Conservation (phyloP, 2,113 vertebrate species). For the Oceanites oceanicus region DNA sequence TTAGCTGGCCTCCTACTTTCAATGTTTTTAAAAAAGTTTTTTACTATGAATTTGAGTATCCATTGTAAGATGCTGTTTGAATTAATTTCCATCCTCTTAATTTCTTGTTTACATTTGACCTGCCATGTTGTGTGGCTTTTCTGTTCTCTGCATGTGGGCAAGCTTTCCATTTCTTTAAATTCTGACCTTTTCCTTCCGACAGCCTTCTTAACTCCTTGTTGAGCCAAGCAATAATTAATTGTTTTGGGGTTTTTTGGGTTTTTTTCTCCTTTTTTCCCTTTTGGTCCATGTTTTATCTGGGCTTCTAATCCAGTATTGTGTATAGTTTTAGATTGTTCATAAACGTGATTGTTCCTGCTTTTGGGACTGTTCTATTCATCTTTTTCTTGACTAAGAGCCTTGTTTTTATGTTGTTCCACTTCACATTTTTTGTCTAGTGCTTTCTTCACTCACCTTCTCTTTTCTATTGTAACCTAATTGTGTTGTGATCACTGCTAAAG, state of each 20-base stretch:
- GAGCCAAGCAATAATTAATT: not conserved
- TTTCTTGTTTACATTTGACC: not conserved
- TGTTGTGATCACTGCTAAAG: not conserved
- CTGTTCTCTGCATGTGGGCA: not conserved
- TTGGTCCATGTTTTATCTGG: not conserved
- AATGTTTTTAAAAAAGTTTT: not conserved
- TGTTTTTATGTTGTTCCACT: not conserved
- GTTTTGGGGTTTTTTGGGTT: no score
- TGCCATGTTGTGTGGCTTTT: not conserved
- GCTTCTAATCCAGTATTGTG: not conserved
- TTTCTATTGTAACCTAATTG: not conserved
- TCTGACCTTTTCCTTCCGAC: not conserved
- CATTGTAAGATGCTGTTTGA: not conserved
- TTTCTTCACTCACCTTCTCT: not conserved
- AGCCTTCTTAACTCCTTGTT: not conserved
- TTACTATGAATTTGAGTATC: not conserved
- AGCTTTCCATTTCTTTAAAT: not conserved
- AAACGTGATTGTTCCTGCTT: not conserved
- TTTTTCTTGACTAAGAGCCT: not conserved
- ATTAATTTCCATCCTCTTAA: not conserved
- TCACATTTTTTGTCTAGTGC: not conserved
- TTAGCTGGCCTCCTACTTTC: not conserved
- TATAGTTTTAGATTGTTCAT: not conserved
- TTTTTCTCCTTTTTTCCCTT: not conserved
- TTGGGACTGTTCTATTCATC: not conserved